phyloP scores from a whole-genome alignment of 2,888 invertebrate species.

The Antheraea yamamai region DNA sequence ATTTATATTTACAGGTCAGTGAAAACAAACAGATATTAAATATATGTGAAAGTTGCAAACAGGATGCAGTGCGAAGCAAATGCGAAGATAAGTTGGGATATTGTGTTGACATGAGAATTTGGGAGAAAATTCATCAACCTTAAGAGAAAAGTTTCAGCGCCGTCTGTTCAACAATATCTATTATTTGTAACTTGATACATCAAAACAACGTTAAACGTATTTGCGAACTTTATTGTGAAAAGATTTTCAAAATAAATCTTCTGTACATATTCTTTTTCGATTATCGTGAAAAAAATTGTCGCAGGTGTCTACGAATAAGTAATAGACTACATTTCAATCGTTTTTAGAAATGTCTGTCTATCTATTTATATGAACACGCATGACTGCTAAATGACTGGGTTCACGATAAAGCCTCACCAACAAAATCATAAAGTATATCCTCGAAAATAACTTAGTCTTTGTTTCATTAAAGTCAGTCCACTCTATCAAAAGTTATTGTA shows the following conservation, averaged over 20 bases:
- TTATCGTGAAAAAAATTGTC: no score
- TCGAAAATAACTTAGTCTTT: no score
- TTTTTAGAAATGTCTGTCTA: no score
- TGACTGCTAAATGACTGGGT: no score
- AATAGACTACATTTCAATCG: no score
- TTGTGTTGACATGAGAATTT: constrained; percentile 14
- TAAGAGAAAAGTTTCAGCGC: constrained; percentile 7
- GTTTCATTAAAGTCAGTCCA: no score
- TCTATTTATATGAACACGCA: no score
- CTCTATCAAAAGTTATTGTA: no score
- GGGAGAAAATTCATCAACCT: constrained; percentile 1
- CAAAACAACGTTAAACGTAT: neutral
- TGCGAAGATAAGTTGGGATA: neutral
- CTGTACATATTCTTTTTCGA: no score
- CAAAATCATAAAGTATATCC: no score
- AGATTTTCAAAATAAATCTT: neutral
- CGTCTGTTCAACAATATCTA: constrained; percentile 5
- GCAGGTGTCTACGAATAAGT: no score
- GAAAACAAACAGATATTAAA: neutral
- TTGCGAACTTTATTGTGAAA: neutral
- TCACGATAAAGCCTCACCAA: no score
- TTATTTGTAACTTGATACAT: neutral
- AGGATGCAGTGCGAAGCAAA: neutral
- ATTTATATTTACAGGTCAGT: neutral
- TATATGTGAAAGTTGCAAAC: neutral